Evolutionary conservation across 2,113 vertebrate species (phyloP).

Genomic region (Gambusia holbrooki): DNA sequence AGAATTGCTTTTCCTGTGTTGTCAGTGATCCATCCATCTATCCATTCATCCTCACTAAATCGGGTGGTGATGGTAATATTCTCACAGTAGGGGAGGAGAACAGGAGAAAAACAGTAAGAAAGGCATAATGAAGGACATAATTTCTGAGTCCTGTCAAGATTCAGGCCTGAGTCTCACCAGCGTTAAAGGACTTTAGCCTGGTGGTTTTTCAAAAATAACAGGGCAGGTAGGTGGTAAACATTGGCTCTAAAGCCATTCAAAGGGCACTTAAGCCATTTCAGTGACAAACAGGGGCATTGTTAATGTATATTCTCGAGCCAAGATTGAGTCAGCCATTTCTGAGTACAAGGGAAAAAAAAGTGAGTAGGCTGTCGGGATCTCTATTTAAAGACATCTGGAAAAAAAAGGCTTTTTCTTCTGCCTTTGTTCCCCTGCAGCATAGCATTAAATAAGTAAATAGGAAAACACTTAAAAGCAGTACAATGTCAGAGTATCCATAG

Average conservation of each 20-base stretch:
- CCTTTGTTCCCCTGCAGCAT: slow-evolving; percentile 53
- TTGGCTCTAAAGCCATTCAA: slow-evolving; percentile 54
- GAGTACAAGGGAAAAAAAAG: slow-evolving; percentile 39
- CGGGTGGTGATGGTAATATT: too few species aligned
- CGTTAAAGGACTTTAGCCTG: slow-evolving; percentile 31
- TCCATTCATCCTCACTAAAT: too few species aligned
- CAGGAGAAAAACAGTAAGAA: too few species aligned
- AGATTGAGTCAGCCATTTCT: slow-evolving; percentile 58
- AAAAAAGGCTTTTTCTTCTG: slow-evolving; percentile 46
- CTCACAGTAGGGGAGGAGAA: too few species aligned
- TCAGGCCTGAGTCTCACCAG: not conserved
- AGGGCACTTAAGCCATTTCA: slow-evolving; percentile 68
- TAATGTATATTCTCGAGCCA: slow-evolving; percentile 62
- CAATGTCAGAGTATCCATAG: slow-evolving; percentile 51
- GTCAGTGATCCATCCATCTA: not conserved
- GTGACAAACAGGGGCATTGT: slow-evolving; percentile 57
- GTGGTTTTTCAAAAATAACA: slow-evolving; percentile 37
- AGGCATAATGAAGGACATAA: not conserved
- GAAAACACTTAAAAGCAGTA: slow-evolving; percentile 67
- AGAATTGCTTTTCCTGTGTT: not conserved
- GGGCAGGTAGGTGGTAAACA: slow-evolving; percentile 45
- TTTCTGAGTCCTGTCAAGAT: slow-evolving; percentile 15
- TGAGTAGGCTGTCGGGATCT: slow-evolving; percentile 54
- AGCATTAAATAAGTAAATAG: slow-evolving; percentile 75
- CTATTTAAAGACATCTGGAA: slow-evolving; percentile 70